A percentile compares a stretch with the other conserved stretches of the same genome.
phyloP scores from a whole-genome alignment of 2,113 vertebrate genomes.

The Numenius arquata region DNA sequence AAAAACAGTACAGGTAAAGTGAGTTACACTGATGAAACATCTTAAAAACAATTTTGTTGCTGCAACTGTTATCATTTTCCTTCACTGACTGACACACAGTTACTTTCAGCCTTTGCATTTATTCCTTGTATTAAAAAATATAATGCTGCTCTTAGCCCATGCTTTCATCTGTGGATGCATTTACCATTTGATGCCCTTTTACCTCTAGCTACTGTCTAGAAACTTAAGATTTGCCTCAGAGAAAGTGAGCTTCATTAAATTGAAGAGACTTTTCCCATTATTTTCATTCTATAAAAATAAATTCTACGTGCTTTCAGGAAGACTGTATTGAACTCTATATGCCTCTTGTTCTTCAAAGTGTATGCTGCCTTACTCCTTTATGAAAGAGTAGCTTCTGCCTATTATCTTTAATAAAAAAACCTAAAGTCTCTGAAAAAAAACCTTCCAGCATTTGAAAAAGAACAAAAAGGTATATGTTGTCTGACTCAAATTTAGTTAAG shows the following conservation, averaged over 20 bases:
- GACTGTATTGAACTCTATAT: neutral
- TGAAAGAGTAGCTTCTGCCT: neutral
- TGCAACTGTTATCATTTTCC: conserved; percentile 11
- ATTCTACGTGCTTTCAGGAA: neutral
- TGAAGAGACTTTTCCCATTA: neutral
- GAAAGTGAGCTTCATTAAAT: neutral
- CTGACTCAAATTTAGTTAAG: neutral
- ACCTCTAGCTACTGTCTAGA: neutral
- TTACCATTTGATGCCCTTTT: conserved; percentile 20
- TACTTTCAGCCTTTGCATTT: conserved; percentile 1
- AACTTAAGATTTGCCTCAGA: neutral
- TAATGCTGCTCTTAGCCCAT: neutral
- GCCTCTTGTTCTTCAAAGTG: neutral
- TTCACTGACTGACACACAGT: neutral
- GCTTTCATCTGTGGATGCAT: neutral
- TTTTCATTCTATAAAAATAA: neutral
- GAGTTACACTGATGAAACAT: neutral
- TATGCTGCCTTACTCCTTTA: neutral
- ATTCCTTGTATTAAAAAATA: neutral
- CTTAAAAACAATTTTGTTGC: conserved; percentile 8
- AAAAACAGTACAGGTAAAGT: conserved; percentile 93
- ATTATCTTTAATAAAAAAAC: neutral
- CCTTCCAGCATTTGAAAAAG: neutral
- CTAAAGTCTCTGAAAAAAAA: neutral
- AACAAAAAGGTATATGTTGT: neutral